phyloP scores from a whole-genome alignment of 2,113 vertebrate species.

The Coregonus clupeaformis region DNA sequence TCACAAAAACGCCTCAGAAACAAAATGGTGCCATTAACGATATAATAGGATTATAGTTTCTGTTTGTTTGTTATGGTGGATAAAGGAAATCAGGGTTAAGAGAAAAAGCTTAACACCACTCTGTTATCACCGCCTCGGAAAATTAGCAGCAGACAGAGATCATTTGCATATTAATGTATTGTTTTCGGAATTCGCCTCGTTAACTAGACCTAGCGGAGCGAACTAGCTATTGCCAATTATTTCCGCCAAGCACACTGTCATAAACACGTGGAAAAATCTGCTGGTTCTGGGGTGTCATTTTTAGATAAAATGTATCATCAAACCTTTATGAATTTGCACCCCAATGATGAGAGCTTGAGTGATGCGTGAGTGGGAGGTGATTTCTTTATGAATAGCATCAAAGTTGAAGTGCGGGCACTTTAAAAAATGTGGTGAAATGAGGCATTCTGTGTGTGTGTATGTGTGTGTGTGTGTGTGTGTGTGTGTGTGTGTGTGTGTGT shows the following conservation, averaged over 20 bases:
- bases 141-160: slow-evolving; percentile 58
- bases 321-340: slow-evolving; percentile 44
- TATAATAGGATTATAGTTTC: slow-evolving; percentile 82
- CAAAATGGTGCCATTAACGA: slow-evolving; percentile 77
- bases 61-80: slow-evolving; percentile 84
- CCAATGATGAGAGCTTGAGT: slow-evolving; percentile 43
- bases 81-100: slow-evolving; percentile 78
- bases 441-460: background rate
- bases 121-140: slow-evolving; percentile 75
- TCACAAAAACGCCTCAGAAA: slow-evolving; percentile 68
- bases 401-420: slow-evolving; percentile 33
- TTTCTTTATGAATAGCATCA: slow-evolving; percentile 26
- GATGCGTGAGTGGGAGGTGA: slow-evolving; percentile 67
- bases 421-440: slow-evolving; percentile 28
- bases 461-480: too few relatives aligned
- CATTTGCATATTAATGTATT: slow-evolving; percentile 77
- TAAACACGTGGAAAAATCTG: slow-evolving; percentile 11
- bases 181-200: slow-evolving; percentile 69
- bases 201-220: slow-evolving; percentile 71
- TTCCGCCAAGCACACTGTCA: slow-evolving; percentile 64
- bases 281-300: background rate
- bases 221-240: slow-evolving; percentile 54
- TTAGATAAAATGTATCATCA: background rate
- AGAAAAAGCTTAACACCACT: slow-evolving; percentile 75
- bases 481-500: background rate